Evolutionary conservation across 2,797 vertebrate species (phyloP).

Genomic region (Tarsius wallacei): DNA sequence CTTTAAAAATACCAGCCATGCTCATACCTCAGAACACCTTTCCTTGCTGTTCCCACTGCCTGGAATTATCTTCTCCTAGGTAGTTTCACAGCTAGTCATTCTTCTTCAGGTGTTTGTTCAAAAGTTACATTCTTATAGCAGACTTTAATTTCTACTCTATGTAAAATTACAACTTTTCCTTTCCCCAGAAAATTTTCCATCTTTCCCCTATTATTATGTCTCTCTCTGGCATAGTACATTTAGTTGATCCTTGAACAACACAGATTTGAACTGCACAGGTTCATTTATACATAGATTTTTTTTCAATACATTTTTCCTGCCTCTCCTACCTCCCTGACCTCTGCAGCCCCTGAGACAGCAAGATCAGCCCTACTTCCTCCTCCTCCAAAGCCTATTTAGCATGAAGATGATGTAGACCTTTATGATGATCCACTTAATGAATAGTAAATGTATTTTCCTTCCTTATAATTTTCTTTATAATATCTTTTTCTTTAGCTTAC

Average conservation of each 20-base stretch:
- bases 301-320: not conserved
- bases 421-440: not conserved
- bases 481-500: not conserved
- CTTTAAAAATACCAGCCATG: not conserved
- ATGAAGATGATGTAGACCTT: not conserved
- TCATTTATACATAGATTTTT: not conserved
- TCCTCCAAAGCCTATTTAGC: not conserved
- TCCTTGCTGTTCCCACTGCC: not conserved
- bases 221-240: constrained; percentile 10
- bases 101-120: not conserved
- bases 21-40: not conserved
- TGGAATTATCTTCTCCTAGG: not conserved
- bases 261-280: not conserved
- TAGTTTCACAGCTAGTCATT: not conserved
- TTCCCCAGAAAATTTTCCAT: not conserved
- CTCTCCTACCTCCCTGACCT: not conserved
- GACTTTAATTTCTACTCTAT: not conserved
- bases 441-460: not conserved
- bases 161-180: not conserved
- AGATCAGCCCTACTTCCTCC: not conserved
- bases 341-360: not conserved
- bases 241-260: not conserved
- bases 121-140: constrained; percentile 49
- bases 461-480: not conserved
- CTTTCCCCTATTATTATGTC: not conserved